These are phyloP conservation scores for Agrypnus murinus DNA, from an alignment of 2,888 invertebrate genomes.

Conservation along the genomic window DNA sequence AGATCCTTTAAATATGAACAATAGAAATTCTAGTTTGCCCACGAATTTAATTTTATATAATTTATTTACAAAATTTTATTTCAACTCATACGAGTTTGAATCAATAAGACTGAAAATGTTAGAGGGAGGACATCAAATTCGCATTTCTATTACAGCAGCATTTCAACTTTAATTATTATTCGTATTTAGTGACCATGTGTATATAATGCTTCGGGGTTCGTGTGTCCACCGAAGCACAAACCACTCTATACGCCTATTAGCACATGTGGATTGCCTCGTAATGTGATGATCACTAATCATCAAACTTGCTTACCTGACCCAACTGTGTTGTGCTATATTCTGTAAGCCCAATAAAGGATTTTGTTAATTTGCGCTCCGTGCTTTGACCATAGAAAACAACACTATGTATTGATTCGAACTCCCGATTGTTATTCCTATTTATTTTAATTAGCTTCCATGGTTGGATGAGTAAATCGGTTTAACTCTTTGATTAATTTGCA, in stretches of 20 bases:
- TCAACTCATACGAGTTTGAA: neutral
- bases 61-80: too few relatives aligned
- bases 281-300: constrained; percentile 63
- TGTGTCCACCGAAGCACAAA: constrained; percentile 50
- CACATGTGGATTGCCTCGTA: constrained; percentile 63
- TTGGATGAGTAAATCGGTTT: neutral
- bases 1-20: too few relatives aligned
- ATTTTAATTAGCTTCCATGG: constrained; percentile 33
- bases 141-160: constrained; percentile 30
- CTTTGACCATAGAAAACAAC: constrained; percentile 54
- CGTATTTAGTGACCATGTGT: constrained; percentile 58
- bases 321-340: constrained; percentile 55
- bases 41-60: too few relatives aligned
- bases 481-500: too few relatives aligned
- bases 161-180: constrained; percentile 51
- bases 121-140: constrained; percentile 2
- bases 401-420: constrained; percentile 35
- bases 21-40: too few relatives aligned
- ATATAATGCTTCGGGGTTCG: constrained; percentile 48
- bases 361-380: constrained; percentile 63
- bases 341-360: constrained; percentile 57
- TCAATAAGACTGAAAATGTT: constrained; percentile 3
- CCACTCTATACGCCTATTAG: constrained; percentile 62
- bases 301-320: constrained; percentile 63
- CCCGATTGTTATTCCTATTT: constrained; percentile 28